Evolutionary conservation across 2,888 invertebrate genomes (phyloP).

Genomic region (Acanthosepion pharaonis): DNA sequence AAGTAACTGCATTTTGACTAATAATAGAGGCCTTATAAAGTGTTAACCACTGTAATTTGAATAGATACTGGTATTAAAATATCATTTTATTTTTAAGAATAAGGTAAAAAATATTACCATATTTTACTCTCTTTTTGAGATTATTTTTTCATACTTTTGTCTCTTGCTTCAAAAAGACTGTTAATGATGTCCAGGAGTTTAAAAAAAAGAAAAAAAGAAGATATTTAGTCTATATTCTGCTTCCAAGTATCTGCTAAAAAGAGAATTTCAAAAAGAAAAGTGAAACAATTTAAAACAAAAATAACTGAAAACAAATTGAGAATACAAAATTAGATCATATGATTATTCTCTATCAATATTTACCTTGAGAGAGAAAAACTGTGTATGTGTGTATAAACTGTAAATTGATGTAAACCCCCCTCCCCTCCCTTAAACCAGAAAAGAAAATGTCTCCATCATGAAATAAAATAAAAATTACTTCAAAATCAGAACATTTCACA

Average conservation of each 20-base stretch:
- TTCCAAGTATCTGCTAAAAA: background rate
- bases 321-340: background rate
- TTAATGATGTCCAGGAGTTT: background rate
- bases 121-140: too few relatives aligned
- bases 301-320: background rate
- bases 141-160: background rate
- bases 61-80: too few relatives aligned
- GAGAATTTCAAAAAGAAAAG: background rate
- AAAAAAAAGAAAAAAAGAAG: background rate
- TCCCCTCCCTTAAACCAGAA: background rate
- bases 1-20: too few relatives aligned
- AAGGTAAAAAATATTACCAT: too few relatives aligned
- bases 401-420: background rate
- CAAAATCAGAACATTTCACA: background rate
- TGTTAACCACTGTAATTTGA: too few relatives aligned
- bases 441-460: conserved; percentile 6
- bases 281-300: background rate
- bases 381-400: background rate
- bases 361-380: background rate
- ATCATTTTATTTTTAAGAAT: too few relatives aligned
- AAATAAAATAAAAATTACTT: background rate
- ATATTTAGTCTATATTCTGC: too few relatives aligned
- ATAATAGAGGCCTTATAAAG: too few relatives aligned
- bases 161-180: background rate
- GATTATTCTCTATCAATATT: background rate